Conservation (phyloP, 23 tunicate species). For the Phallusia fumigata region DNA sequence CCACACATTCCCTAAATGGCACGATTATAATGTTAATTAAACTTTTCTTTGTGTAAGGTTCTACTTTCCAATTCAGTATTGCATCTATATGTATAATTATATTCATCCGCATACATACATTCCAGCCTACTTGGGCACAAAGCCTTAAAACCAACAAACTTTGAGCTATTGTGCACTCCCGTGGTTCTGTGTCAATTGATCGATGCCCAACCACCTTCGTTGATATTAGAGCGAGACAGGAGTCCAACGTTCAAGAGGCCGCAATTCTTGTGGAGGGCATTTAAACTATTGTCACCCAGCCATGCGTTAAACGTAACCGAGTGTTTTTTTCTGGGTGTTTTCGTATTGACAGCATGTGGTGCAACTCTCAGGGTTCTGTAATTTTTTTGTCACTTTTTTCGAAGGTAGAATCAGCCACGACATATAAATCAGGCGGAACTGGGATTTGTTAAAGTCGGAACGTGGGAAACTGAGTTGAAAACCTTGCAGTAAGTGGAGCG, state of each 20-base stretch:
- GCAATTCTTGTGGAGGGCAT: background rate
- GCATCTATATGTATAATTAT: no score
- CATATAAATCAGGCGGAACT: background rate
- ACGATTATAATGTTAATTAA: no score
- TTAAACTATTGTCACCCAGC: constrained; percentile 4
- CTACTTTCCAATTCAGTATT: no score
- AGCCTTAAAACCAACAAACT: no score
- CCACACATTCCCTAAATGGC: no score
- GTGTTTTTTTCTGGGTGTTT: background rate
- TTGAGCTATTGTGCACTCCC: no score
- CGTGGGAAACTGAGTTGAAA: background rate
- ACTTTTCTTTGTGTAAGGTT: no score
- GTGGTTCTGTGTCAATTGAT: no score
- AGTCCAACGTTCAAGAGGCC: constrained; percentile 9
- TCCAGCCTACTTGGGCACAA: no score
- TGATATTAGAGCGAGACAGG: background rate
- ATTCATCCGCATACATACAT: no score
- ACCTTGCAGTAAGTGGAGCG: background rate
- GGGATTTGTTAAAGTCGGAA: background rate
- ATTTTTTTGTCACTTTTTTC: no score
- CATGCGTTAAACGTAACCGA: background rate
- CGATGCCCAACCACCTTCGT: no score
- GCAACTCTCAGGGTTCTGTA: background rate
- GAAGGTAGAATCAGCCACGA: background rate
- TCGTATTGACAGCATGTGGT: background rate